These are phyloP conservation scores for Caenorhabditis virilis DNA, from an alignment of 2,888 invertebrate species.

Conservation along the genomic window DNA sequence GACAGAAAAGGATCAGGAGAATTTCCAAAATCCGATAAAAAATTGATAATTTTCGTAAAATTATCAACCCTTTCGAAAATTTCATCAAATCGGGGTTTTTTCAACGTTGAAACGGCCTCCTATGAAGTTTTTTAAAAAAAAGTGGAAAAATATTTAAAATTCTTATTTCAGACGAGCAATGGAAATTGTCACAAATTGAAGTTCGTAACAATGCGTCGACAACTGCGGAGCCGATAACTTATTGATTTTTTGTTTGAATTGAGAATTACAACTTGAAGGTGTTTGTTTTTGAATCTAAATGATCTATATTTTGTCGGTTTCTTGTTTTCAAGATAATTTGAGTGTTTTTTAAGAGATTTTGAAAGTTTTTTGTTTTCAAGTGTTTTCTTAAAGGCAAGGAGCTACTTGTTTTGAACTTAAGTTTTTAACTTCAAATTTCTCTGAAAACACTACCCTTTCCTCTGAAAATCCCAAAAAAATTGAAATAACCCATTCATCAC, in stretches of 20 bases:
- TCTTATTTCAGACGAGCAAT: constrained; percentile 36
- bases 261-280: neutral
- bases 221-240: constrained; percentile 78
- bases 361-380: too few relatives aligned
- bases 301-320: neutral
- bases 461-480: too few relatives aligned
- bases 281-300: constrained; percentile 1
- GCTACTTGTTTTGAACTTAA: too few relatives aligned
- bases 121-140: constrained; percentile 1
- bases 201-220: constrained; percentile 48
- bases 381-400: too few relatives aligned
- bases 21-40: too few relatives aligned
- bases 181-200: constrained; percentile 53
- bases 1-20: too few relatives aligned
- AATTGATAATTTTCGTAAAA: too few relatives aligned
- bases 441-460: too few relatives aligned
- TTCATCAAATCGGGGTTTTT: neutral
- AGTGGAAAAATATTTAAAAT: neutral
- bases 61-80: neutral
- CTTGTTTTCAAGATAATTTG: constrained; percentile 1
- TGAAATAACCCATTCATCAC: too few relatives aligned
- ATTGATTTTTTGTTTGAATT: constrained; percentile 31
- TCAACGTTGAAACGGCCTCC: neutral
- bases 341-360: too few relatives aligned
- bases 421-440: too few relatives aligned